phyloP scores from a whole-genome alignment of 2,797 vertebrate species.

The Xerus rutilus region DNA sequence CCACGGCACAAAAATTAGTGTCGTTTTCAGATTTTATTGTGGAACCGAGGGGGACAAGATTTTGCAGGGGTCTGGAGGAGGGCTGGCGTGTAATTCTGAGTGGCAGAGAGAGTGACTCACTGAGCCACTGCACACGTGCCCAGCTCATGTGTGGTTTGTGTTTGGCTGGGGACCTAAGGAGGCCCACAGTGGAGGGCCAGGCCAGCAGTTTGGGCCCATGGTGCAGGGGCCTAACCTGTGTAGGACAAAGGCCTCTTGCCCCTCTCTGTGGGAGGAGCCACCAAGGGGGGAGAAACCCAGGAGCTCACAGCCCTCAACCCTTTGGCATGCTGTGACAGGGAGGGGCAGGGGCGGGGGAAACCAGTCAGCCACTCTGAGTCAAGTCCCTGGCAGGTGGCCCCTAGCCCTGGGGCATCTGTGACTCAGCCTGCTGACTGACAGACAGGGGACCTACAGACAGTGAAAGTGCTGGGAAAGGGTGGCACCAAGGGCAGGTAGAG shows the following conservation, averaged over 20 bases:
- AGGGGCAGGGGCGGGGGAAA: constrained; percentile 56
- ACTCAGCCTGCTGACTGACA: constrained; percentile 79
- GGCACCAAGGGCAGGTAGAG: neutral
- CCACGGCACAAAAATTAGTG: fast-evolving
- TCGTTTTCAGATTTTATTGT: neutral
- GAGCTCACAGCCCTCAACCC: neutral
- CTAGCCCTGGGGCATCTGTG: constrained; percentile 71
- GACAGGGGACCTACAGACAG: constrained; percentile 65
- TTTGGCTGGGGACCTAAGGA: neutral
- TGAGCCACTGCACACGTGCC: fast-evolving
- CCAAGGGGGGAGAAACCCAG: neutral
- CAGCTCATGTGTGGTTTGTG: fast-evolving
- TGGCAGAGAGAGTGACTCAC: neutral
- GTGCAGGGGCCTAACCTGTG: neutral
- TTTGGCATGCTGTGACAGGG: constrained; percentile 69
- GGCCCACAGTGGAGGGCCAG: neutral
- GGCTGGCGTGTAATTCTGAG: neutral
- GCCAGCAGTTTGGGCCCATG: fast-evolving
- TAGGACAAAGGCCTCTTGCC: neutral
- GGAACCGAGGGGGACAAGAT: fast-evolving
- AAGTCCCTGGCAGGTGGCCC: constrained; percentile 74
- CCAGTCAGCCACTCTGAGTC: constrained; percentile 76
- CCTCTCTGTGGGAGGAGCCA: neutral
- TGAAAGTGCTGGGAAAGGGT: constrained; percentile 80
- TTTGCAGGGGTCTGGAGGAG: neutral